Conservation (phyloP, 92 coral and sea anemone genomes). For the Epizoanthus rinbou region DNA sequence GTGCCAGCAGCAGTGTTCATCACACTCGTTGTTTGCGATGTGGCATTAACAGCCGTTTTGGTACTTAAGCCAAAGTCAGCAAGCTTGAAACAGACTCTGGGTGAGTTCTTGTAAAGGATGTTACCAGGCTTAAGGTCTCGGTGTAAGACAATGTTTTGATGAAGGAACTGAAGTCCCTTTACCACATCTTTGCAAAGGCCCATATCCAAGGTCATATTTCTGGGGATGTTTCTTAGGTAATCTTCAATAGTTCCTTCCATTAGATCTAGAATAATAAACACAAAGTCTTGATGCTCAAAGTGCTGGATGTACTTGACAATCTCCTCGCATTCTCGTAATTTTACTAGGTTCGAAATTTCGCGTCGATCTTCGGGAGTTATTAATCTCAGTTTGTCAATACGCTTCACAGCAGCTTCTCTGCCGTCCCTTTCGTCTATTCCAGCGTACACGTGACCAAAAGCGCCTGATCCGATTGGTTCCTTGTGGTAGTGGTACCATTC, state of each 20-base stretch:
- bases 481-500: too few relatives aligned
- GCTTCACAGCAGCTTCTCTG: not conserved
- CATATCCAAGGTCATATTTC: not conserved
- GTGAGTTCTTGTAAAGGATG: too few relatives aligned
- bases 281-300: not conserved
- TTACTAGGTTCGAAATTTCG: not conserved
- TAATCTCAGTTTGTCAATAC: constrained; percentile 3
- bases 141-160: not conserved
- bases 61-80: too few relatives aligned
- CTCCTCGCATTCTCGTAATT: not conserved
- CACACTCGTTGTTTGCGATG: too few relatives aligned
- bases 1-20: too few relatives aligned
- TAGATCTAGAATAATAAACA: constrained; percentile 2
- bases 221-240: not conserved
- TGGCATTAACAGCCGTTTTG: too few relatives aligned
- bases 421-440: too few relatives aligned
- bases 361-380: not conserved
- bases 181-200: not conserved
- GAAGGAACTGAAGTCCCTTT: not conserved
- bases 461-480: too few relatives aligned
- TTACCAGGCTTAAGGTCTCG: not conserved
- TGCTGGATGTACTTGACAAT: not conserved
- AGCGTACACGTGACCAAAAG: too few relatives aligned
- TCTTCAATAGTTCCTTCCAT: not conserved
- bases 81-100: too few relatives aligned